Conservation (phyloP, 2,888 invertebrate genomes). For the Antitype chi region DNA sequence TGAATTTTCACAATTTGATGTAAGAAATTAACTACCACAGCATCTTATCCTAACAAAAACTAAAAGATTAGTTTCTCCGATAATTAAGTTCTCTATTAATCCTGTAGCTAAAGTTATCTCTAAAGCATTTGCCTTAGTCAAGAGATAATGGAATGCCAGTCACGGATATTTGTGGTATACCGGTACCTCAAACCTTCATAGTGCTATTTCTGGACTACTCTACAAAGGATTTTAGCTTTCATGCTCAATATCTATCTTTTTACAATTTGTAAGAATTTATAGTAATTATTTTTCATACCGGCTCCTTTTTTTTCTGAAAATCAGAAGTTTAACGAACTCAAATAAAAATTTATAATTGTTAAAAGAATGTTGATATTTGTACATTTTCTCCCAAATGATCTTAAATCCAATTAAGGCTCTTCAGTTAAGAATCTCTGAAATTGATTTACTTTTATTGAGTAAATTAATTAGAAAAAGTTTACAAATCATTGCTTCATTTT, state of each 20-base stretch:
- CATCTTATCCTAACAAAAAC: neutral
- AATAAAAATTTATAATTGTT: neutral
- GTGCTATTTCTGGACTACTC: neutral
- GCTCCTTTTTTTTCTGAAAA: neutral
- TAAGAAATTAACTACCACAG: neutral
- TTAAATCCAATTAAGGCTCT: neutral
- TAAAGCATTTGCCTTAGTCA: neutral
- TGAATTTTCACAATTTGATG: neutral
- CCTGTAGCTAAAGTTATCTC: neutral
- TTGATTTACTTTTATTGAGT: too few species aligned
- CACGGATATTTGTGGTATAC: neutral
- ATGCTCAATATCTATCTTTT: neutral
- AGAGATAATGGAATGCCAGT: slow-evolving; percentile 23
- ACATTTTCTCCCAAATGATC: neutral
- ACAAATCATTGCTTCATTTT: neutral
- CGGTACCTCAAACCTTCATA: too few species aligned
- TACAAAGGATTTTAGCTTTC: neutral
- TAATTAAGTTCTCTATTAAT: slow-evolving; percentile 3
- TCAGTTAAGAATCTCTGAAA: neutral
- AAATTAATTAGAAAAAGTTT: neutral
- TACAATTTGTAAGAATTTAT: neutral
- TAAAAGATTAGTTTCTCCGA: neutral
- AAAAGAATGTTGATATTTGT: neutral
- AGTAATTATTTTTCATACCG: neutral
- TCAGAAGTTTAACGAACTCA: neutral